Evolutionary conservation across 1,140 invertebrate species (phyloP).

Genomic region (Chelonus insularis): DNA sequence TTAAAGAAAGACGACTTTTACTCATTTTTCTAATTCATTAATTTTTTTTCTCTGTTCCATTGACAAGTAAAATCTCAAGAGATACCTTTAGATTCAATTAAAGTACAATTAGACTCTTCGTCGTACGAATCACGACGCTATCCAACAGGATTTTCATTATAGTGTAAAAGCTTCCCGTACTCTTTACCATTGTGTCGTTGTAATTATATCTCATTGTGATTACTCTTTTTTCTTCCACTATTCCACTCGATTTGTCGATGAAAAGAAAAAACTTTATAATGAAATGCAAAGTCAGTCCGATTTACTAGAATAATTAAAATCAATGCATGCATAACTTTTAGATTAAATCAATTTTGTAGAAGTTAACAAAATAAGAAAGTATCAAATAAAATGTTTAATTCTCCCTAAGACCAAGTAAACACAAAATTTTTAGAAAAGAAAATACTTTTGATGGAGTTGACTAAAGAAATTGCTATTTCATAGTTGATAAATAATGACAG

Average conservation of each 20-base stretch:
- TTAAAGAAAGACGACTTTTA: background rate
- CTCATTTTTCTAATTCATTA: slow-evolving; percentile 6
- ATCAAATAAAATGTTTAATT: background rate
- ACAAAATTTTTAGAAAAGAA: too few relatives aligned
- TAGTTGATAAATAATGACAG: too few relatives aligned
- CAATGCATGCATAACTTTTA: slow-evolving; percentile 1
- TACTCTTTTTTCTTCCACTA: background rate
- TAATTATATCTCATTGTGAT: slow-evolving; percentile 3
- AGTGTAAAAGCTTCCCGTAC: background rate
- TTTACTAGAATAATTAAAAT: slow-evolving; percentile 24
- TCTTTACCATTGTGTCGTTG: background rate
- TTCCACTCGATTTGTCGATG: background rate
- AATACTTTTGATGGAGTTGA: too few relatives aligned
- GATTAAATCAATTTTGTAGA: background rate
- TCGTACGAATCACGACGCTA: slow-evolving; percentile 17
- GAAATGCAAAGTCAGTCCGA: slow-evolving; percentile 18
- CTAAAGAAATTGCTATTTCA: too few relatives aligned
- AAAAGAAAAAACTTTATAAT: slow-evolving; percentile 23
- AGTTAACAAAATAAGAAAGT: background rate
- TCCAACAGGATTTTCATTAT: slow-evolving; percentile 16
- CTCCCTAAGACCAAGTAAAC: too few relatives aligned
- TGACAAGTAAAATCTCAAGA: slow-evolving; percentile 15
- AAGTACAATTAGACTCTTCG: slow-evolving; percentile 23
- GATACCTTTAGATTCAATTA: slow-evolving; percentile 26
- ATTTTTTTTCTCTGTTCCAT: slow-evolving; percentile 7